phyloP scores from a whole-genome alignment of 1,140 invertebrate genomes.

The Apis laboriosa region DNA sequence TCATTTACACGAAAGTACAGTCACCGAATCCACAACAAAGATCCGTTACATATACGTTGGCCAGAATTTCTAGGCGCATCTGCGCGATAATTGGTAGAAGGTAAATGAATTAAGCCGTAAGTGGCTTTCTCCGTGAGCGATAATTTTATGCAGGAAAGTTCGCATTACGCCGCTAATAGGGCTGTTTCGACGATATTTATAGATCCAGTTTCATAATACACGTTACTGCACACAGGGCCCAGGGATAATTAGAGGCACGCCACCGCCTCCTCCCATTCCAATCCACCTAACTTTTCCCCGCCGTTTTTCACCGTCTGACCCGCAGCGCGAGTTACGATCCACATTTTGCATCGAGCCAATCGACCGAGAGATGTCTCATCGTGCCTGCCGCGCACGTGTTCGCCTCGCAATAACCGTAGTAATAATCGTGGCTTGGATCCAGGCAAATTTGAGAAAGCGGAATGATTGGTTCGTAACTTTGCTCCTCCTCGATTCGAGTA shows the following conservation, averaged over 20 bases:
- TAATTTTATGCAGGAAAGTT: slow-evolving; percentile 45
- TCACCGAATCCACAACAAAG: too few species aligned
- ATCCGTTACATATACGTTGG: too few species aligned
- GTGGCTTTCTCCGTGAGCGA: slow-evolving; percentile 33
- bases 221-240: not conserved
- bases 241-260: slow-evolving; percentile 26
- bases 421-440: slow-evolving; percentile 10
- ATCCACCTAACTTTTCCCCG: slow-evolving; percentile 7
- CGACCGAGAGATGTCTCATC: slow-evolving; percentile 9
- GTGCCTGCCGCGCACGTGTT: not conserved
- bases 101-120: slow-evolving; percentile 45
- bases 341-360: not conserved
- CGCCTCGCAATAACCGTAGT: not conserved
- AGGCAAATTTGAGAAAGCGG: slow-evolving; percentile 38
- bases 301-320: slow-evolving; percentile 12
- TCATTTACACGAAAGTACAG: too few species aligned
- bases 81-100: slow-evolving; percentile 16
- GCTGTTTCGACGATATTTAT: slow-evolving; percentile 43
- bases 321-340: not conserved
- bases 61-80: not conserved
- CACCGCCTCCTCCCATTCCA: not conserved
- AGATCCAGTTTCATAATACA: slow-evolving; percentile 35
- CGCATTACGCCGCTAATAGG: slow-evolving; percentile 44
- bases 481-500: too few species aligned
- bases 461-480: not conserved